Percentiles rank a stretch among this genome's conserved stretches.
Conservation (phyloP, 2,797 vertebrate genomes). For the Tokudaia muenninki region DNA sequence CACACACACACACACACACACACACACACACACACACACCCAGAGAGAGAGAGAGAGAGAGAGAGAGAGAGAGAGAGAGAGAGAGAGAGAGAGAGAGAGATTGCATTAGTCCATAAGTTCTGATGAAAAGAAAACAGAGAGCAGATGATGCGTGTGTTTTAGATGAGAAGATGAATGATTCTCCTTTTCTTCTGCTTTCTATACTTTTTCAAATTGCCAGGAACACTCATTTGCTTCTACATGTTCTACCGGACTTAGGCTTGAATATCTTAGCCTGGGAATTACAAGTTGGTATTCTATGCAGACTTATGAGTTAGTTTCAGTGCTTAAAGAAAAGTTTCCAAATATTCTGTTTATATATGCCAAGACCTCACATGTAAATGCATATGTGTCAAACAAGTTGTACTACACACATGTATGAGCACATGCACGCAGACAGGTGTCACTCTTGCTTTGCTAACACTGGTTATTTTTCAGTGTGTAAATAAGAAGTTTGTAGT, state of each 20-base stretch:
- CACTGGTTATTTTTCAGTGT: background rate
- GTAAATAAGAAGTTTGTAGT: background rate
- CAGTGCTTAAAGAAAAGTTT: background rate
- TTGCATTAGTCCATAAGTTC: conserved; percentile 1
- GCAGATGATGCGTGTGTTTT: background rate
- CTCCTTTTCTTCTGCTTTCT: background rate
- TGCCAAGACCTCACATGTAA: conserved; percentile 13
- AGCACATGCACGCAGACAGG: background rate
- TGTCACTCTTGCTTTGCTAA: background rate
- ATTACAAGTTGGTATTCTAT: conserved; percentile 49
- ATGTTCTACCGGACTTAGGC: conserved; percentile 4
- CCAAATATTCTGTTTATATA: background rate
- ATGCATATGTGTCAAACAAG: background rate
- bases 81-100: background rate
- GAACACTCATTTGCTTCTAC: background rate
- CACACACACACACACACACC: background rate
- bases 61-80: background rate
- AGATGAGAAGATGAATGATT: background rate
- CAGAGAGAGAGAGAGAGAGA: background rate
- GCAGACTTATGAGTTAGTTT: conserved; percentile 40
- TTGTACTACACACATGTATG: background rate
- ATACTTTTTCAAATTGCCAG: conserved; percentile 40
- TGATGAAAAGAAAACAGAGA: background rate
- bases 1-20: background rate
- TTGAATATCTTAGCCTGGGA: background rate